A percentile compares a stretch with the other conserved stretches of the same genome.
These are phyloP conservation scores for Hypsopygia costalis DNA, from an alignment of 2,888 invertebrate genomes.

Conservation along the genomic window DNA sequence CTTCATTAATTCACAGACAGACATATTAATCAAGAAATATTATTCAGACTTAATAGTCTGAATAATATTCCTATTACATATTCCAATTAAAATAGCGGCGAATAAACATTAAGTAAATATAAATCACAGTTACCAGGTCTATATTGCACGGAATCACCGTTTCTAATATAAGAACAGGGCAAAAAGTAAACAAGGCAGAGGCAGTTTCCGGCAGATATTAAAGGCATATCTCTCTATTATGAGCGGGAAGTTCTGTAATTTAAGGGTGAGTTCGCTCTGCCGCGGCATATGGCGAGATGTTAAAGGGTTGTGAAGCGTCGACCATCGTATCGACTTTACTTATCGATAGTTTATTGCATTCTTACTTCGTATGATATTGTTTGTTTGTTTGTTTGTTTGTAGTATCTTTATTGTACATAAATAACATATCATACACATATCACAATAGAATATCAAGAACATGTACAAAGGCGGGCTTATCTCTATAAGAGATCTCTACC, in stretches of 20 bases:
- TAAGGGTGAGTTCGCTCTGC: constrained; percentile 63
- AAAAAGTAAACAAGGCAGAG: constrained; percentile 73
- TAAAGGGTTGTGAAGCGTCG: constrained; percentile 49
- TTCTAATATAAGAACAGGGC: constrained; percentile 70
- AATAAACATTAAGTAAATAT: constrained; percentile 12
- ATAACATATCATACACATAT: no score
- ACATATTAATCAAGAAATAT: no score
- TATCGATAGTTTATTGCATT: no score
- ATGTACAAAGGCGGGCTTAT: no score
- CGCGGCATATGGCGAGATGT: constrained; percentile 68
- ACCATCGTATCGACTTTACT: constrained; percentile 12
- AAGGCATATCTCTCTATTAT: constrained; percentile 81
- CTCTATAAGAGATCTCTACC: no score
- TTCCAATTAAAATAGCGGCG: neutral
- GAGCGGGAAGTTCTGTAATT: constrained; percentile 79
- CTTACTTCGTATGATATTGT: no score
- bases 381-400: no score
- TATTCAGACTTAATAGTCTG: no score
- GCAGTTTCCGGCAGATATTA: constrained; percentile 77
- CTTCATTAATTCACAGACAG: no score
- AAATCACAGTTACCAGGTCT: constrained; percentile 13
- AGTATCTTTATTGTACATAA: no score
- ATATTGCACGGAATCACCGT: constrained; percentile 31
- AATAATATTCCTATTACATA: neutral
- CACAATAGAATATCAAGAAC: no score